Conservation (phyloP, 2,113 vertebrate genomes). For the Daubentonia madagascariensis region DNA sequence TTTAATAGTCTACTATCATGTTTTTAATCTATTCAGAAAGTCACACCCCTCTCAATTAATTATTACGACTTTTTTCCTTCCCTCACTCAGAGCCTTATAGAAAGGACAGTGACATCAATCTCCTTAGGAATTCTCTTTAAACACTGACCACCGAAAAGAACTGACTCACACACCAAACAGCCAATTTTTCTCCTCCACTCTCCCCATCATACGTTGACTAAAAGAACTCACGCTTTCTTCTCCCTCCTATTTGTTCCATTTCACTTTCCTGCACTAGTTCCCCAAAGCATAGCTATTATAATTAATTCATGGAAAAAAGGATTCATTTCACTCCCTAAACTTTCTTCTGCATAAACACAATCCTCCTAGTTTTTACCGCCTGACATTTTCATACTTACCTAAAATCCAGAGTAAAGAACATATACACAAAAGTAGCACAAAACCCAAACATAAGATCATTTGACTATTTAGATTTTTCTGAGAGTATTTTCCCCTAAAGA, state of each 20-base stretch:
- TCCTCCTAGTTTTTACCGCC: background rate
- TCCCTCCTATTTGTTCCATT: background rate
- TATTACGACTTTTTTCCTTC: background rate
- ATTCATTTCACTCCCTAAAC: background rate
- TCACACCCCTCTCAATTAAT: background rate
- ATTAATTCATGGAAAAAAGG: background rate
- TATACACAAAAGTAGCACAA: background rate
- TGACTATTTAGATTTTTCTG: background rate
- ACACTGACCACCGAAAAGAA: background rate
- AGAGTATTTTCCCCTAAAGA: background rate
- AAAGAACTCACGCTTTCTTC: background rate
- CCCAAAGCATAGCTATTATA: background rate
- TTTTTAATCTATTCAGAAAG: slow-evolving; percentile 41
- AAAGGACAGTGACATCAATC: background rate
- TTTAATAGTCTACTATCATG: slow-evolving; percentile 12
- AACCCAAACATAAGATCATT: background rate
- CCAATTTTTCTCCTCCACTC: background rate
- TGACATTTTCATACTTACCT: background rate
- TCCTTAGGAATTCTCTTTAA: background rate
- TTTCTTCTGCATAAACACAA: background rate
- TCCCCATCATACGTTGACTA: background rate
- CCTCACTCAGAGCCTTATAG: background rate
- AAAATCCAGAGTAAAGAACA: slow-evolving; percentile 5
- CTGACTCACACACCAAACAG: background rate
- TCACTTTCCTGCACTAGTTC: background rate